Conservation (phyloP, 1,140 invertebrate genomes). For the Caenorhabditis remanei region DNA sequence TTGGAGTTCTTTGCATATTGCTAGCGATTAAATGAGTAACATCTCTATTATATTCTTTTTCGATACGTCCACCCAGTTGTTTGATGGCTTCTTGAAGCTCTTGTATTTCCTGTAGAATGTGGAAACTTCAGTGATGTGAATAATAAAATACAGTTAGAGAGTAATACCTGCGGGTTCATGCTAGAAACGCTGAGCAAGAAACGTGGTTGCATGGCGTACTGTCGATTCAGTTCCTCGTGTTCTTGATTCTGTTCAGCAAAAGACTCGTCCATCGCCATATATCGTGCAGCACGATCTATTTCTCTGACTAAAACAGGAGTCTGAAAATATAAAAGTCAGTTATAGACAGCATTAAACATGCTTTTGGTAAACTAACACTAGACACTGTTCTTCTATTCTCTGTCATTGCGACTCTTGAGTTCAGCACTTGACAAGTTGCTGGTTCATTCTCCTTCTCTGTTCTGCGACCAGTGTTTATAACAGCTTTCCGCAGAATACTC, state of each 20-base stretch:
- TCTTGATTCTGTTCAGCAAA: constrained; percentile 10
- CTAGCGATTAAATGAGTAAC: constrained; percentile 52
- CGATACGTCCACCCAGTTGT: constrained; percentile 37
- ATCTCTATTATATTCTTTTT: constrained; percentile 18
- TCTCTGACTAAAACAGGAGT: constrained; percentile 20
- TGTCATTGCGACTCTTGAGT: background rate
- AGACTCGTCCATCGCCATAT: constrained; percentile 39
- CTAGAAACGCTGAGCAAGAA: constrained; percentile 3
- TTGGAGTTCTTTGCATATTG: constrained; percentile 22
- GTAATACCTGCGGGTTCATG: background rate
- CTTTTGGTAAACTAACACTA: background rate
- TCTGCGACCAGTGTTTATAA: background rate
- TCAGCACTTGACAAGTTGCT: background rate
- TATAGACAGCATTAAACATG: too few species aligned
- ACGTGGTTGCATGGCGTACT: constrained; percentile 1
- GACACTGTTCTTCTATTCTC: constrained; percentile 30
- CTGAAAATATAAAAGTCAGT: background rate
- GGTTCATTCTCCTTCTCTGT: background rate
- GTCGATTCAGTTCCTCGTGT: background rate
- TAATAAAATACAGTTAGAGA: too few species aligned
- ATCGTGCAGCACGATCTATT: background rate
- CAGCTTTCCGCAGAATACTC: constrained; percentile 34
- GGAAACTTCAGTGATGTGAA: background rate
- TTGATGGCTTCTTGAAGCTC: background rate
- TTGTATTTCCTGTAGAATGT: background rate